Evolutionary conservation across 2,888 invertebrate genomes (phyloP).

Genomic region (Hirtodrosophila trivittata): DNA sequence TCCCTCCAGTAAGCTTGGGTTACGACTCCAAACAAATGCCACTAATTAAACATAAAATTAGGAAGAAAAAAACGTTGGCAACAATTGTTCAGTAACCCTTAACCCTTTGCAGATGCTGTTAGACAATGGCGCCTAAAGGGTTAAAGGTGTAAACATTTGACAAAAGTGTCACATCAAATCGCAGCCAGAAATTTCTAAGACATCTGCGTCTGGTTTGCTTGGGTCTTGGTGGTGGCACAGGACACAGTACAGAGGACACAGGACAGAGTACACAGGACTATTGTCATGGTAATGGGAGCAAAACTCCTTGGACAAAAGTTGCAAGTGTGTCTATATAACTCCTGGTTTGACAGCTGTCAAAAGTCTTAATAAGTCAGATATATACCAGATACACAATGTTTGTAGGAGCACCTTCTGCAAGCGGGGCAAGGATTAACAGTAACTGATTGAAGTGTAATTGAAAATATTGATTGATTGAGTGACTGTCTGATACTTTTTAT

Average conservation of each 20-base stretch:
- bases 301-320: conserved; percentile 14
- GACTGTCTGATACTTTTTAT: conserved; percentile 14
- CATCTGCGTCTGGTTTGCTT: conserved; percentile 49
- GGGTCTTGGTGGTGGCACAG: conserved; percentile 22
- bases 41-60: conserved; percentile 69
- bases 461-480: conserved; percentile 59
- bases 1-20: no score
- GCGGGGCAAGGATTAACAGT: conserved; percentile 52
- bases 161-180: conserved; percentile 76
- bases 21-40: conserved; percentile 60
- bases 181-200: conserved; percentile 34
- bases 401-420: conserved; percentile 43
- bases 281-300: conserved; percentile 55
- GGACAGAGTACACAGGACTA: conserved; percentile 10
- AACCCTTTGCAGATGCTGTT: conserved; percentile 44
- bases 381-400: conserved; percentile 64
- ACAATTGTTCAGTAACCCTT: conserved; percentile 54
- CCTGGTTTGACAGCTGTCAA: conserved; percentile 81
- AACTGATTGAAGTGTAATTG: conserved; percentile 48
- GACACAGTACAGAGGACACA: conserved; percentile 7
- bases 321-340: conserved; percentile 60
- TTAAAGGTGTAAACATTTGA: conserved; percentile 81
- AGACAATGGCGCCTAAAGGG: conserved; percentile 65
- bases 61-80: conserved; percentile 50
- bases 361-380: conserved; percentile 72